A percentile compares a stretch with the other conserved stretches of the same genome.
phyloP scores from a whole-genome alignment of 2,888 invertebrate genomes.

The Eupithecia pulchellata region DNA sequence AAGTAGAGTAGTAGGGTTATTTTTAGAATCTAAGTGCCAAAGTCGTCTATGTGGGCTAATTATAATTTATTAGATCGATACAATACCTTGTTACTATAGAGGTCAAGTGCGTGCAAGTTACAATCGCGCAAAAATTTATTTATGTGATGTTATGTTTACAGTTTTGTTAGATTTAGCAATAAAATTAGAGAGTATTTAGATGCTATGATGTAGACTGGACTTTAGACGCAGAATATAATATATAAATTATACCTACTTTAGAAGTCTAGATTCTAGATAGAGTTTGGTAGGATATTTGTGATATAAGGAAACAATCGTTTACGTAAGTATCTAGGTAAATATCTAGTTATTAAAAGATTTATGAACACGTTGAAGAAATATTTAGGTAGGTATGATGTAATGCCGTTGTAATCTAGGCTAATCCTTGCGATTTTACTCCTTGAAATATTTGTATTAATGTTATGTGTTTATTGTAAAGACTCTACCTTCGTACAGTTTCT shows the following conservation, averaged over 20 bases:
- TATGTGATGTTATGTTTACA: no score
- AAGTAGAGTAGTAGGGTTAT: constrained; percentile 30
- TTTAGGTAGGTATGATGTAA: neutral
- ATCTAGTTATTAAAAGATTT: neutral
- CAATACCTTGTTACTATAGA: neutral
- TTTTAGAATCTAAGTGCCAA: constrained; percentile 25
- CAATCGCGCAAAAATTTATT: neutral
- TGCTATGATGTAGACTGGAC: no score
- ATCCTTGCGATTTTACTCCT: neutral
- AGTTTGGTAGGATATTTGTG: neutral
- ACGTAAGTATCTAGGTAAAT: neutral
- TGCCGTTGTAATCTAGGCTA: neutral
- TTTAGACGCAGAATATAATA: neutral
- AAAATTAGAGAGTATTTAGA: neutral
- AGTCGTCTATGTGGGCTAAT: constrained; percentile 3
- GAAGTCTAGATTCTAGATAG: neutral
- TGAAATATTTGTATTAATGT: no score
- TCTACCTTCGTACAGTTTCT: neutral
- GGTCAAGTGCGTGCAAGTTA: neutral
- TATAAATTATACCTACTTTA: neutral
- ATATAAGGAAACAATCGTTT: neutral
- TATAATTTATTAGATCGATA: neutral
- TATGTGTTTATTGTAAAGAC: neutral
- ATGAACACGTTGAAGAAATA: neutral
- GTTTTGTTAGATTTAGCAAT: neutral